Conservation (phyloP, 2,113 vertebrate species). For the Camelus bactrianus region DNA sequence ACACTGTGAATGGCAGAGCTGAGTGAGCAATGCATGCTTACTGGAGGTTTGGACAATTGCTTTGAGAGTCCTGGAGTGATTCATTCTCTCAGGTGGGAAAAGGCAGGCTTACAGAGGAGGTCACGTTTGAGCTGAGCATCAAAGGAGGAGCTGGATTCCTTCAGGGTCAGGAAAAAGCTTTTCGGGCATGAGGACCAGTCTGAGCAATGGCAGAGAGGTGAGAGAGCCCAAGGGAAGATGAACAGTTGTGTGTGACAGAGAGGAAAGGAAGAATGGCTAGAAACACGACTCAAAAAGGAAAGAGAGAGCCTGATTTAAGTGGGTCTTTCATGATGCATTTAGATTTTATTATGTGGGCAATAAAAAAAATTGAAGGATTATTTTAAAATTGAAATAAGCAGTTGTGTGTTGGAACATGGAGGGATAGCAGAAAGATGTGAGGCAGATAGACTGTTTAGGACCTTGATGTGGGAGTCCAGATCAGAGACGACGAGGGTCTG, state of each 20-base stretch:
- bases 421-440: not conserved
- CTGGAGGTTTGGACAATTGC: not conserved
- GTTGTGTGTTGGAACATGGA: not conserved
- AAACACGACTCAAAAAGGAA: not conserved
- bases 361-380: not conserved
- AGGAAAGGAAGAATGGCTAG: not conserved
- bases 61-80: not conserved
- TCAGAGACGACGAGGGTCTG: not conserved
- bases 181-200: not conserved
- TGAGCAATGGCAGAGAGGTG: not conserved
- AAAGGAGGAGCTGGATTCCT: not conserved
- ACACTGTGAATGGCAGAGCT: not conserved
- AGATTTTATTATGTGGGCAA: not conserved
- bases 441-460: not conserved
- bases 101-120: not conserved
- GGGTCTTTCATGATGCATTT: not conserved
- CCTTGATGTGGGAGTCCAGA: not conserved
- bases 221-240: not conserved
- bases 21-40: not conserved
- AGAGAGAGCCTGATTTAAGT: not conserved
- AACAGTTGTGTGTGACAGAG: not conserved
- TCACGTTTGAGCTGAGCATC: not conserved
- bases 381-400: not conserved
- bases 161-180: not conserved
- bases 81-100: not conserved